Evolutionary conservation across 2,888 invertebrate species (phyloP), one percentile per base, ranked within the genome.

Genomic region (Cantharis lateralis): DNA sequence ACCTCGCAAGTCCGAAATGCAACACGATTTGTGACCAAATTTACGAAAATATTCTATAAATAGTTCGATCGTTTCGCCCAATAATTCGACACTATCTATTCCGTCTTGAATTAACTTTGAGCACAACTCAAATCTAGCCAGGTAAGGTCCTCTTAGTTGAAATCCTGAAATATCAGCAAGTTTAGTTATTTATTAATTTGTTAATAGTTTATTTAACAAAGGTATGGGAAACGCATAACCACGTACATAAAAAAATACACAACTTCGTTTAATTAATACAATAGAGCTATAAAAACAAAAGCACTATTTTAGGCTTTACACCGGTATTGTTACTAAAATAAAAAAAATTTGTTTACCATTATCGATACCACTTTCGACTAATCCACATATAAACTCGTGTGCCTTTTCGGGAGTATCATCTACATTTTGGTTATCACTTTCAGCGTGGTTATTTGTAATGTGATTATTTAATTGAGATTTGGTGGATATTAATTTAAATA

Each of bases 1-100:
- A 5, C 93, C 89, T 78, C 93, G 92, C 70, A 98, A 89, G 87
- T 98, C 98, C 10, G 93, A 92, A 77, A 96, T 95, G 78, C 95
- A 95, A 87, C 96, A 96, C 0, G 94, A 93, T 85, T 96, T 96
- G 83, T 95, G 93, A 2, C 97, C 97, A 88, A 98, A 98, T 81
- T 92, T 91, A 64, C 90, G 86, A 82, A 95, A 95, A 89, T 97
- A 98, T 82, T 94, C 93, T 78, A 94, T 89, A 85, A 97, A 92
- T 32, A 95, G 87, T 20, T 94, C 92, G 13, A 92, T 89, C 15
- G 92, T 91, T 83, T 93, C 92, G 0, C 94, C 94, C 18, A 93
- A 86, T 10, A 93, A 85, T 71, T 88, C 87, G 15, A 78, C 84
- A 0, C 92, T 91, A 83, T 92, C 91, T 75, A 89, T 84, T 9